These are phyloP conservation scores for Eudemis profundana DNA, from an alignment of 2,888 invertebrate genomes.

Conservation along the genomic window DNA sequence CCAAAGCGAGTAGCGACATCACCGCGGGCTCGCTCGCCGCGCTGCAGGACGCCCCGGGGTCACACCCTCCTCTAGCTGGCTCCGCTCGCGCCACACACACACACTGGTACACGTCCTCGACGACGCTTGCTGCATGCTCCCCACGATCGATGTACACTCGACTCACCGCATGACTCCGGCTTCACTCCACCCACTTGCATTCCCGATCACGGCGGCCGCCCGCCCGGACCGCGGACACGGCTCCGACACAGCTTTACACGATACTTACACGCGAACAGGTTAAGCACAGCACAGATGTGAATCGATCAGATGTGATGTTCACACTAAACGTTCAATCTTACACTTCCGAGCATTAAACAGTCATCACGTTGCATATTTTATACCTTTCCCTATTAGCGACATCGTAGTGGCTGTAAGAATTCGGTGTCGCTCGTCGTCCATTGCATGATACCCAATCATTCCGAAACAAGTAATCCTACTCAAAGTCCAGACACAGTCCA, in stretches of 20 bases:
- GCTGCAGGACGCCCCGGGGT: constrained; percentile 70
- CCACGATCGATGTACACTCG: constrained; percentile 71
- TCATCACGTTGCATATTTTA: constrained; percentile 84
- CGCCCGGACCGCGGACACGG: constrained; percentile 66
- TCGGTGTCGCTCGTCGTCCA: constrained; percentile 76
- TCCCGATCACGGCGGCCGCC: constrained; percentile 82
- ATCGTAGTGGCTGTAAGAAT: constrained; percentile 73
- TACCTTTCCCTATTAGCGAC: constrained; percentile 84
- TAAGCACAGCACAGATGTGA: constrained; percentile 76
- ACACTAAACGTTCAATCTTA: constrained; percentile 70
- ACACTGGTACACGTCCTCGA: constrained; percentile 62
- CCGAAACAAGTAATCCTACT: constrained; percentile 68
- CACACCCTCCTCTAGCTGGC: constrained; percentile 78
- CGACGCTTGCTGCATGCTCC: constrained; percentile 79
- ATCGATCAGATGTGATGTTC: constrained; percentile 61
- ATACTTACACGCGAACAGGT: constrained; percentile 80
- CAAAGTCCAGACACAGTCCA: constrained; percentile 69
- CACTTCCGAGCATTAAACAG: constrained; percentile 75
- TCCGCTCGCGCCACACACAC: constrained; percentile 83
- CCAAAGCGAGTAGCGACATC: constrained; percentile 47
- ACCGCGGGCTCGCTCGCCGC: constrained; percentile 30
- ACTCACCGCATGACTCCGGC: constrained; percentile 80
- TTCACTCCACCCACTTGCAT: constrained; percentile 81
- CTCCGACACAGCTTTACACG: constrained; percentile 81
- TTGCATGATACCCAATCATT: constrained; percentile 77